A percentile compares a stretch with the other conserved stretches of the same genome.
Conservation (phyloP, 1,140 invertebrate species). For the Eriosoma lanigerum region DNA sequence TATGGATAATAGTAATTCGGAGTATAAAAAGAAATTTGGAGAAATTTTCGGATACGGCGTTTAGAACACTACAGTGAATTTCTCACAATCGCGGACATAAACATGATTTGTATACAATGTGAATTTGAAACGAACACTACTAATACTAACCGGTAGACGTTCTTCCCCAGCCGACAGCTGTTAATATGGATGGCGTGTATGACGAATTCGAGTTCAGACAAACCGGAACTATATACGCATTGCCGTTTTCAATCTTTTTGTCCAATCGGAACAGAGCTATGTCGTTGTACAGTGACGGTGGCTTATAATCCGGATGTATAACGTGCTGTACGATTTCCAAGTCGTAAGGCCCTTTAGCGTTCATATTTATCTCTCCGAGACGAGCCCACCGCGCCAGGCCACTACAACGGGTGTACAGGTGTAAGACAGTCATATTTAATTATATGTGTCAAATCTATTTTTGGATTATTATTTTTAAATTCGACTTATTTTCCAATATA, state of each 20-base stretch:
- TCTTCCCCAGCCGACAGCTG: constrained; percentile 63
- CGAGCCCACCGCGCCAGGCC: background rate
- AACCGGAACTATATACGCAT: constrained; percentile 59
- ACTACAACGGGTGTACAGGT: no score
- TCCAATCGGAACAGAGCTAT: constrained; percentile 60
- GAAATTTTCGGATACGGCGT: no score
- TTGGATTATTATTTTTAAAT: no score
- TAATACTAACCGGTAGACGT: constrained; percentile 53
- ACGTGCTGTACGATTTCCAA: background rate
- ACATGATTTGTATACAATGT: no score
- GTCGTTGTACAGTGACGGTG: constrained; percentile 38
- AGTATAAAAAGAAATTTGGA: no score
- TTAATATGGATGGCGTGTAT: constrained; percentile 54
- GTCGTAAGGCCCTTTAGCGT: background rate
- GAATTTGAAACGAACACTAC: background rate
- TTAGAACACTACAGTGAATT: no score
- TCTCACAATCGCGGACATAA: no score
- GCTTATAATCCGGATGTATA: background rate
- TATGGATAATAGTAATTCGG: no score
- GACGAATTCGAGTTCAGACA: constrained; percentile 59
- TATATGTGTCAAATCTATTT: no score
- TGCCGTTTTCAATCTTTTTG: constrained; percentile 56
- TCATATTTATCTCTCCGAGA: background rate
- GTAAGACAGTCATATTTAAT: no score
- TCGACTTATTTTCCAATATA: no score